Conservation (phyloP, 2,113 vertebrate species). For the Manacus vitellinus region DNA sequence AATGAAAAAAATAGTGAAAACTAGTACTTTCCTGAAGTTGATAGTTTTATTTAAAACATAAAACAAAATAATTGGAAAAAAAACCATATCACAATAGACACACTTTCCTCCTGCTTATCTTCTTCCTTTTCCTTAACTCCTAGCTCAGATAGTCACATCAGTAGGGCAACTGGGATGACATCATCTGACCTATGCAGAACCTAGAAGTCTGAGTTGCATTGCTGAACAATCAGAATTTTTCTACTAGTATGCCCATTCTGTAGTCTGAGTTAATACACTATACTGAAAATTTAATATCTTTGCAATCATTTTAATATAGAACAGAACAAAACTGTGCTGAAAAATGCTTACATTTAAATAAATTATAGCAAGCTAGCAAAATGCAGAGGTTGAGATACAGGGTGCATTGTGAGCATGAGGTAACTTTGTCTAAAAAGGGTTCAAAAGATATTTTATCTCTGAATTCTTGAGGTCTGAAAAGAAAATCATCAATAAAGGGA, state of each 20-base stretch:
- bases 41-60: not conserved
- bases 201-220: not conserved
- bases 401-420: not conserved
- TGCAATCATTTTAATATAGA: constrained; percentile 35
- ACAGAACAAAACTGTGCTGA: not conserved
- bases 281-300: constrained; percentile 35
- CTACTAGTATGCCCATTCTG: not conserved
- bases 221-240: constrained; percentile 5
- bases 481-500: constrained; percentile 27
- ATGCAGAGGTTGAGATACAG: not conserved
- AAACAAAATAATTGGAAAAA: not conserved
- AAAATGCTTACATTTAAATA: not conserved
- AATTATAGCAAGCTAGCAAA: not conserved
- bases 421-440: not conserved
- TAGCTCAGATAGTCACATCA: not conserved
- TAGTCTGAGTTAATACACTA: not conserved
- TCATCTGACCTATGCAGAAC: not conserved
- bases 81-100: rapidly evolving
- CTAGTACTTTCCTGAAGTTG: not conserved
- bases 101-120: not conserved
- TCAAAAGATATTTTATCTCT: not conserved
- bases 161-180: not conserved
- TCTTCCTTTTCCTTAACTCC: not conserved
- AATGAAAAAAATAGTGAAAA: not conserved
- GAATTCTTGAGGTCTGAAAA: not conserved